These are phyloP conservation scores for Heliconius charithonia DNA, from an alignment of 2,888 invertebrate genomes.

Conservation along the genomic window DNA sequence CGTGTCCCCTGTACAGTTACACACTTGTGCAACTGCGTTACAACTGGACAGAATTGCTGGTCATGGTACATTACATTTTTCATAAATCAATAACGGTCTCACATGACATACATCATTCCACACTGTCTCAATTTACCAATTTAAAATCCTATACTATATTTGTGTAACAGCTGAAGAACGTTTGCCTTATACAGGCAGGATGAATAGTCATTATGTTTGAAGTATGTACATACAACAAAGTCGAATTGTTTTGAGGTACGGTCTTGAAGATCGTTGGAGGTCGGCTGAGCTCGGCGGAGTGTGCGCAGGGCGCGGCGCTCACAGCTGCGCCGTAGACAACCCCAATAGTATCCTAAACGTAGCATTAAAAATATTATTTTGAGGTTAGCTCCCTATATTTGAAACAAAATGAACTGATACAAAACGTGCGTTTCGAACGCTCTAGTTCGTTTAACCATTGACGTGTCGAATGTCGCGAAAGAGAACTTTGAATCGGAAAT, in stretches of 20 bases:
- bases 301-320: constrained; percentile 45
- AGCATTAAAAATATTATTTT: constrained; percentile 81
- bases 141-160: neutral
- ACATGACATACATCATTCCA: neutral
- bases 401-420: constrained; percentile 65
- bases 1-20: too few relatives aligned
- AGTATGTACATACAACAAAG: constrained; percentile 24
- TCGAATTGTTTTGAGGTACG: constrained; percentile 22
- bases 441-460: constrained; percentile 59
- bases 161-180: constrained; percentile 1
- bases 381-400: constrained; percentile 75
- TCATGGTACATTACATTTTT: constrained; percentile 2
- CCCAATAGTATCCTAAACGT: constrained; percentile 76
- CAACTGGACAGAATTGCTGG: neutral
- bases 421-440: constrained; percentile 58
- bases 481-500: constrained; percentile 76
- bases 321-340: constrained; percentile 58
- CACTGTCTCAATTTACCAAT: neutral
- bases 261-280: constrained; percentile 59
- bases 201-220: constrained; percentile 25
- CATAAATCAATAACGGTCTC: constrained; percentile 37
- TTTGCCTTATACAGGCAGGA: constrained; percentile 10
- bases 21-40: too few relatives aligned
- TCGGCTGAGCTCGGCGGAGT: constrained; percentile 62
- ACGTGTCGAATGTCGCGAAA: constrained; percentile 80